A percentile compares a stretch with the other conserved stretches of the same genome.
phyloP scores from a whole-genome alignment of 2,888 invertebrate genomes.

The Nemapogon koenigi region DNA sequence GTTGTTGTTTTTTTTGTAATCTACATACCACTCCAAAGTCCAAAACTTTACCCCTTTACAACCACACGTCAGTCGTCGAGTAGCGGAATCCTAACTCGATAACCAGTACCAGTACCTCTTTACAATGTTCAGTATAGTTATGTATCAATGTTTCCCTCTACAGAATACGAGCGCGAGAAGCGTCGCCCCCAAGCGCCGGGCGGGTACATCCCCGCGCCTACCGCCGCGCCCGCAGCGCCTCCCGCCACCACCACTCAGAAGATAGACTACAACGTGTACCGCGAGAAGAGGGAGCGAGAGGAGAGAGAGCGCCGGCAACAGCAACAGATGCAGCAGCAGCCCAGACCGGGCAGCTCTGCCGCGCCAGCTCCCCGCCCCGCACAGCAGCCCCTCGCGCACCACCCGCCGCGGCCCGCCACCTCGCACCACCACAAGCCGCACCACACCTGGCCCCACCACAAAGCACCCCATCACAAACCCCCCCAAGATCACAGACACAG shows the following conservation, averaged over 20 bases:
- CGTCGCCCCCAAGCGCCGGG: constrained; percentile 45
- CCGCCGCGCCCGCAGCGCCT: constrained; percentile 25
- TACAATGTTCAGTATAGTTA: no score
- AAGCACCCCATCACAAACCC: constrained; percentile 11
- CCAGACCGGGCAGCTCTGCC: constrained; percentile 23
- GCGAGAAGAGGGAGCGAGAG: constrained; percentile 69
- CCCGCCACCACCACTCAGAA: constrained; percentile 51
- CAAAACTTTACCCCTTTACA: no score
- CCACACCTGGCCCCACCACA: constrained; percentile 37
- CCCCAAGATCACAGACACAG: constrained; percentile 21
- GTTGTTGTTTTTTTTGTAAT: no score
- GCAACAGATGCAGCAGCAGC: constrained; percentile 28
- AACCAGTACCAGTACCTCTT: no score
- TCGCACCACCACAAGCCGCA: constrained; percentile 38
- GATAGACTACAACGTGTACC: constrained; percentile 66
- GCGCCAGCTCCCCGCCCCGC: constrained; percentile 27
- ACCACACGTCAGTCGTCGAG: no score
- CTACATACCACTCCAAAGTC: no score
- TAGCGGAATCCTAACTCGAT: no score
- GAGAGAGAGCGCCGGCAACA: constrained; percentile 56
- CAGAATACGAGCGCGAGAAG: constrained; percentile 56
- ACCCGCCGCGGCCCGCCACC: constrained; percentile 21
- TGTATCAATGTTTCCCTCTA: neutral
- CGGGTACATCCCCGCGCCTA: constrained; percentile 48
- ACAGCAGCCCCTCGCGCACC: constrained; percentile 25